Base-by-base conservation (phyloP, 2,888 invertebrate species). In the Parapristionchus giblindavisi region DNA sequence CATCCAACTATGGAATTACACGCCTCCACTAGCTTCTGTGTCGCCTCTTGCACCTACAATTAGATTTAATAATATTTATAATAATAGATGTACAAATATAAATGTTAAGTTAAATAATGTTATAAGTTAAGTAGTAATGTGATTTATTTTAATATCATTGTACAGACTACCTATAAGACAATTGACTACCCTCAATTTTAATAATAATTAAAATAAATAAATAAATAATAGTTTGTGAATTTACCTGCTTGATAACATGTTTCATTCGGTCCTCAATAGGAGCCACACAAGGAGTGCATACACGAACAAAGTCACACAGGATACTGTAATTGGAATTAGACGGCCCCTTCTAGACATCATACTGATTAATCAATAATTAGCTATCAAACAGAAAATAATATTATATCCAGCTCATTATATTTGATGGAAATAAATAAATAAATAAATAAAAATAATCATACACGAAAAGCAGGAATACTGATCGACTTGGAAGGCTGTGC, bases 1-100 rank as follows among this genome's bases (percentile, higher is more conserved):
- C 94, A 93, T n/a, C 94, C 94, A 8, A 94, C 94, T 51, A 94
- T 93, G 89, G 92, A 92, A 5, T 93, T 93, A 76, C 94, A 92
- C 4, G 93, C 92, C 87, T 95, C 95, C 54, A 94, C 92, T 73
- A 95, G 89, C 76, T 89, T 89, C 79, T 90, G 90, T 8, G 90
- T 89, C n/a, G 90, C 89, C 68, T 91, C 91, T 88, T 91, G 85
- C 40, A 85, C 79, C 43, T 72, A 36, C 11, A 63, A 63, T 17
- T 11, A 48, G 48, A 48, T 14, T 48, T 48, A 48, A 21, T 48
- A 14, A 21, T 21, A 48, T 48, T 48, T 48, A 21, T 14, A 48
- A 48, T 21, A 11, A 48, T 48, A 48, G n/a, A n/a, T n/a, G n/a
- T n/a, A n/a, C n/a, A n/a, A n/a, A n/a, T n/a, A n/a, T n/a, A n/a